These are phyloP conservation scores for Semotilus atromaculatus DNA, from an alignment of 2,797 vertebrate species.

Conservation along the genomic window DNA sequence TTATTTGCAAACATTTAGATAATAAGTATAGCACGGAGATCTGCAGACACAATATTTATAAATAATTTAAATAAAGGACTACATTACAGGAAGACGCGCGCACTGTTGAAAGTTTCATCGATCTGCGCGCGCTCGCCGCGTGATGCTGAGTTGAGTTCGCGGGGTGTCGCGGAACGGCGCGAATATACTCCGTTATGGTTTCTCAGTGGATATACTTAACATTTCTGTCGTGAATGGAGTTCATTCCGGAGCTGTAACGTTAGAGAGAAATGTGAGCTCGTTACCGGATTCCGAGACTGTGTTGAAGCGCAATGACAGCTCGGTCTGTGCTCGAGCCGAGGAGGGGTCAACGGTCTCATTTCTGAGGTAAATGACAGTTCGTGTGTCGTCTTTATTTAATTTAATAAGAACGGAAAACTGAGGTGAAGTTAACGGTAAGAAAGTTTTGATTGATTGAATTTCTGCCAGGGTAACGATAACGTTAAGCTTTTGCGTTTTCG, in stretches of 20 bases:
- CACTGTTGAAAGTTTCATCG: conserved; percentile 55
- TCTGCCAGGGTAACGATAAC: background rate
- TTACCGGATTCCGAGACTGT: conserved; percentile 15
- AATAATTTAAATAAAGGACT: conserved; percentile 16
- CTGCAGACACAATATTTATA: background rate
- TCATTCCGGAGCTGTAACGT: background rate
- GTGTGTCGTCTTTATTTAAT: background rate
- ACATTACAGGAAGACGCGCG: conserved; percentile 20
- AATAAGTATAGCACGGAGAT: background rate
- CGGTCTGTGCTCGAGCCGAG: conserved; percentile 25
- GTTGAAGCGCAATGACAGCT: conserved; percentile 43
- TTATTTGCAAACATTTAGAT: background rate
- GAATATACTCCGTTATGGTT: conserved; percentile 9
- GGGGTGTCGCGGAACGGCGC: conserved; percentile 7
- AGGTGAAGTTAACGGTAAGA: background rate
- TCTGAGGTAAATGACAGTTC: conserved; percentile 36
- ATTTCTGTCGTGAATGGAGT: background rate
- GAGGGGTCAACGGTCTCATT: conserved; percentile 33
- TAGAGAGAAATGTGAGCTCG: conserved; percentile 1
- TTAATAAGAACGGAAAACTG: background rate
- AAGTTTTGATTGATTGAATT: background rate
- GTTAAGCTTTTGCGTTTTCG: background rate
- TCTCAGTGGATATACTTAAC: background rate
- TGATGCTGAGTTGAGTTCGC: conserved; percentile 45
- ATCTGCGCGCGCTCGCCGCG: conserved; percentile 19